Base-by-base conservation (phyloP, 2,797 vertebrate genomes). In the Ataeniobius toweri region DNA sequence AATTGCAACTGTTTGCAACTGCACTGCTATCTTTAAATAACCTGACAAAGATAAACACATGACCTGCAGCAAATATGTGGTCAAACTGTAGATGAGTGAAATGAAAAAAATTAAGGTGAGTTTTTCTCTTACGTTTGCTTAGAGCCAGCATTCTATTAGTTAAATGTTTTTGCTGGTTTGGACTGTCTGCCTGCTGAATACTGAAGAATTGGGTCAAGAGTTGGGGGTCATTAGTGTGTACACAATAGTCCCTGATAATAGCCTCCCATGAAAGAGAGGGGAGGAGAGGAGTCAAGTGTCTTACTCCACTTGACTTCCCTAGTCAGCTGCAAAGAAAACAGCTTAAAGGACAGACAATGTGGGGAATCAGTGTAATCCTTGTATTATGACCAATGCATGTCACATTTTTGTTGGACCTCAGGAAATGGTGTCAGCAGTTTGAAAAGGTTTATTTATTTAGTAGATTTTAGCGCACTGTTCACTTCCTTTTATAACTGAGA, bases 271-370 rank as follows among this genome's bases (percentile, higher is more conserved):
- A 69, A 36, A 55, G 50, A 13, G 20, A 72, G 22, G 31, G 50
- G 22, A 55, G 71, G 71, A 72, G 71, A 20, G 51, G 50, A 55
- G 50, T 72, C 50, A 72, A 72, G 50, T 72, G 71, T 53, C 31
- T 72, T 39, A 72, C 28, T 73, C 67, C 67, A 69, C 14, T 69
- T 69, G 51, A 39, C 51, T 73, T 73, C 22, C 51, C 31, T 55
- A 73, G 41, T 73, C 51, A 55, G 24, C 22, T 41, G 44, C 53
- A 56, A 73, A 55, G 51, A 56, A 73, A 41, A 56, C 26, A 41
- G 31, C 71, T 56, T 18, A 16, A 41, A 73, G 13, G 36, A n/a
- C 31, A 73, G 31, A 39, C 50, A 72, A 50, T 28, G 18, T 36
- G 28, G 8, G 65, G 22, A 22, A 44, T 2, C 46, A 39, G 48